Base-by-base conservation (phyloP, 2,888 invertebrate genomes). In the Caenorhabditis wallacei region DNA sequence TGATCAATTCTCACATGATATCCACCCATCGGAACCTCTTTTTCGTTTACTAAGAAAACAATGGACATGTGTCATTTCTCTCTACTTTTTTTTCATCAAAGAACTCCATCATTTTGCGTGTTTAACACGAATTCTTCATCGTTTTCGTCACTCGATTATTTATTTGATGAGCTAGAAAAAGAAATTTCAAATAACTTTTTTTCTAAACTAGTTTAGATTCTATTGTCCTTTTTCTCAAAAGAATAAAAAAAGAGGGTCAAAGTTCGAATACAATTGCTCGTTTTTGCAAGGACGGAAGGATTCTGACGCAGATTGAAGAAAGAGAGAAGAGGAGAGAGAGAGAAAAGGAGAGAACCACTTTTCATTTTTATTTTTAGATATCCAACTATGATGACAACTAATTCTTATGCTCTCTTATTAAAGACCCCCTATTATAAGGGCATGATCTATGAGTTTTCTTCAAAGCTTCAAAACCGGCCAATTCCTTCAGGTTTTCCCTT, bases 291-390 rank as follows among this genome's bases (percentile, higher is more conserved):
- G 22, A 59, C 20, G 22, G 40, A 40, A 16, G 40, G 37, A 59
- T 59, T 59, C 59, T 59, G 59, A 59, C 59, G 59, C 40, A 59
- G 59, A 59, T 59, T 59, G 40, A 35, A 35, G 35, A 10, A 35
- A n/a, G n/a, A 4, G 10, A 35, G 35, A 7, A 35, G 40, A 40
- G 40, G 40, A 16, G 40, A 11, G 11, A 11, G 40, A 13, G 40
- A 40, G 40, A 40, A 59, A 11, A 40, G 40, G 40, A 13, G 40
- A 40, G 40, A 40, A 59, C 22, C 59, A 59, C 22, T 59, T 59
- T 59, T 59, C 22, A 40, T 57, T 35, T 13, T 40, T 40, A 40
- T 59, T 40, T 40, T 22, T 59, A 22, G 40, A 59, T 40, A 22
- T 18, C 43, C 43, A 5, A 43, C 43, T 5, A 10, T 5, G 4